phyloP scores from a whole-genome alignment of 2,888 invertebrate genomes.

The Yponomeuta plumbellus region DNA sequence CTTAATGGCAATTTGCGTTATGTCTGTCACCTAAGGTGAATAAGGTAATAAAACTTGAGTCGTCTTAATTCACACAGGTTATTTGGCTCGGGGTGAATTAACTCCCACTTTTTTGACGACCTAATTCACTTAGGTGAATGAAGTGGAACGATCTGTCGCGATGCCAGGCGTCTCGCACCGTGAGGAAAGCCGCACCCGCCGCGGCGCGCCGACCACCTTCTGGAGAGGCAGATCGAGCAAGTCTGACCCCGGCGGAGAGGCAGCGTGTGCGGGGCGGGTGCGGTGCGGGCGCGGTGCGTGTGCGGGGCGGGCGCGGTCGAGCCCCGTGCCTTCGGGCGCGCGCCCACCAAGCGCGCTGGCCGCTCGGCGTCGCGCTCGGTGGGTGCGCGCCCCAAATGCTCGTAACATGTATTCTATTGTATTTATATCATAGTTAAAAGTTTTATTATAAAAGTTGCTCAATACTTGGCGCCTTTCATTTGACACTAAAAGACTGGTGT shows the following conservation, averaged over 20 bases:
- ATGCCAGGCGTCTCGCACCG: constrained; percentile 17
- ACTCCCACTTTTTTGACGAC: too few relatives aligned
- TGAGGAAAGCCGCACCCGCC: constrained; percentile 31
- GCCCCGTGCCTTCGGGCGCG: background rate
- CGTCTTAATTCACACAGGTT: too few relatives aligned
- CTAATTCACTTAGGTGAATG: too few relatives aligned
- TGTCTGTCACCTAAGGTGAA: too few relatives aligned
- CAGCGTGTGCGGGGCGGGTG: constrained; percentile 31
- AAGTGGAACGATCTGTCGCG: constrained; percentile 38
- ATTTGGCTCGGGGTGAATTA: too few relatives aligned
- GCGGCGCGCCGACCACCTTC: constrained; percentile 26
- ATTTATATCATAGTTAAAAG: constrained; percentile 65
- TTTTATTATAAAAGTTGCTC: constrained; percentile 74
- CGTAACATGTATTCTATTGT: constrained; percentile 67
- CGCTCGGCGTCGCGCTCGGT: background rate
- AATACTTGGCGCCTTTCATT: constrained; percentile 41
- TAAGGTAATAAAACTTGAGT: too few relatives aligned
- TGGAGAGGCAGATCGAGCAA: background rate
- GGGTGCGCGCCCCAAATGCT: constrained; percentile 56
- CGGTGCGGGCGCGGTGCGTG: too few relatives aligned
- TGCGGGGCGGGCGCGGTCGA: background rate
- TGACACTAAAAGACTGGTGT: constrained; percentile 8
- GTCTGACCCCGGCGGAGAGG: background rate
- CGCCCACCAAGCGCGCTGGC: background rate
- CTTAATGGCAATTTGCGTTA: too few relatives aligned